phyloP scores from a whole-genome alignment of 2,888 invertebrate species.

The Brachylomia viminalis region DNA sequence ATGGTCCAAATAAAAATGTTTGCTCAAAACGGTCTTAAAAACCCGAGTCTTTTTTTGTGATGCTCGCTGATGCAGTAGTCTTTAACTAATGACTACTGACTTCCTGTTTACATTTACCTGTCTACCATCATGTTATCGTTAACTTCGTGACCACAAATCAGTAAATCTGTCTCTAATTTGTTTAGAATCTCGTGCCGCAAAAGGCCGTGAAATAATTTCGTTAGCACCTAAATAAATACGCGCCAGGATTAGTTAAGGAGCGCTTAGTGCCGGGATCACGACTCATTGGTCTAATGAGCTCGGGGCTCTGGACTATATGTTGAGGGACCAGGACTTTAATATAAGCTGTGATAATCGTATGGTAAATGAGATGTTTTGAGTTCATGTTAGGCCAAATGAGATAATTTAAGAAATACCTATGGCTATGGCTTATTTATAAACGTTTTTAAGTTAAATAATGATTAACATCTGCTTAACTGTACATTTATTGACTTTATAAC shows the following conservation, averaged over 20 bases:
- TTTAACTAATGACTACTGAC: too few species aligned
- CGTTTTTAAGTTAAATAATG: not conserved
- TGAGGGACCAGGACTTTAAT: not conserved
- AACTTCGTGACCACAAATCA: constrained; percentile 36
- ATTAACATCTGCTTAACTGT: not conserved
- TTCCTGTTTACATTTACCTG: not conserved
- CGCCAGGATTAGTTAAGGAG: constrained; percentile 44
- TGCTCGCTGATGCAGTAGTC: too few species aligned
- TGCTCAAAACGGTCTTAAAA: too few species aligned
- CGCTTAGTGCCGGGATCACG: constrained; percentile 23
- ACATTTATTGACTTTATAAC: not conserved
- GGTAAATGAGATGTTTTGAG: not conserved
- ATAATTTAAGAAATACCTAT: not conserved
- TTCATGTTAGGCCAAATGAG: not conserved
- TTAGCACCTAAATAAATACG: constrained; percentile 65
- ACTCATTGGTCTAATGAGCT: constrained; percentile 29
- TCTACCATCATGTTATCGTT: not conserved
- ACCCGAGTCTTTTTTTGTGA: too few species aligned
- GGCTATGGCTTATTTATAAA: not conserved
- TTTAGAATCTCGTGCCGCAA: constrained; percentile 65
- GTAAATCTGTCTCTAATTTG: constrained; percentile 65
- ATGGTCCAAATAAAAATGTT: too few species aligned
- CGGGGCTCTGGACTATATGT: not conserved
- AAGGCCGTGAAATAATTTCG: constrained; percentile 63
- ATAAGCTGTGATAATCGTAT: constrained; percentile 1